A percentile compares a stretch with the other conserved stretches of the same genome.
Evolutionary conservation across 2,113 vertebrate genomes (phyloP).

Genomic region (Zingel zingel): DNA sequence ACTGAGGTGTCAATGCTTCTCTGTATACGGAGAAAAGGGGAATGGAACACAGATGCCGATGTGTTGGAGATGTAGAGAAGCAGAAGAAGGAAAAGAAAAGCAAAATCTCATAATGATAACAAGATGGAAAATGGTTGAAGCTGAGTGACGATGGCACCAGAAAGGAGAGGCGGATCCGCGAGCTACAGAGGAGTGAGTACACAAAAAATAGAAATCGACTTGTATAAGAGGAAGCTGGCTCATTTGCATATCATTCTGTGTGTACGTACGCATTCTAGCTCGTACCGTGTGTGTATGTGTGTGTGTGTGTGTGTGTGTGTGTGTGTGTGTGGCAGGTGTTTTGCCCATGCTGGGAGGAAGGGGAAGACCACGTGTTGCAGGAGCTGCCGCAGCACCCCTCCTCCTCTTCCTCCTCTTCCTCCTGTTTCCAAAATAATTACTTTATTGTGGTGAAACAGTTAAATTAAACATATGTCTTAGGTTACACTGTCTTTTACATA

Average conservation of each 20-base stretch:
- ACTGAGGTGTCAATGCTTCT: not conserved
- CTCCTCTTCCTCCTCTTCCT: not conserved
- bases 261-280: no score
- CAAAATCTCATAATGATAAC: not conserved
- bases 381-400: constrained; percentile 43
- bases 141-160: constrained; percentile 12
- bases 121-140: not conserved
- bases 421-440: not conserved
- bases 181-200: constrained; percentile 80
- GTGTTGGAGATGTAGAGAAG: constrained; percentile 30
- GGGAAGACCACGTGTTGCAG: constrained; percentile 80
- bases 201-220: constrained; percentile 55
- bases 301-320: constrained; percentile 29
- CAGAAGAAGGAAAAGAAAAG: constrained; percentile 2
- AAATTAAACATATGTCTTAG: no score
- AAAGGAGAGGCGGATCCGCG: constrained; percentile 30
- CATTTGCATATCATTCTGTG: constrained; percentile 70
- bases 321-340: constrained; percentile 81
- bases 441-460: not conserved
- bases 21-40: not conserved
- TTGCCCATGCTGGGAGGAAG: constrained; percentile 70
- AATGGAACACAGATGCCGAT: constrained; percentile 31
- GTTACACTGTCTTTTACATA: no score
- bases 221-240: constrained; percentile 42
- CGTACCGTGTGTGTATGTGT: constrained; percentile 25